Conservation (phyloP, 1,140 invertebrate genomes). For the Vanessa tameamea region DNA sequence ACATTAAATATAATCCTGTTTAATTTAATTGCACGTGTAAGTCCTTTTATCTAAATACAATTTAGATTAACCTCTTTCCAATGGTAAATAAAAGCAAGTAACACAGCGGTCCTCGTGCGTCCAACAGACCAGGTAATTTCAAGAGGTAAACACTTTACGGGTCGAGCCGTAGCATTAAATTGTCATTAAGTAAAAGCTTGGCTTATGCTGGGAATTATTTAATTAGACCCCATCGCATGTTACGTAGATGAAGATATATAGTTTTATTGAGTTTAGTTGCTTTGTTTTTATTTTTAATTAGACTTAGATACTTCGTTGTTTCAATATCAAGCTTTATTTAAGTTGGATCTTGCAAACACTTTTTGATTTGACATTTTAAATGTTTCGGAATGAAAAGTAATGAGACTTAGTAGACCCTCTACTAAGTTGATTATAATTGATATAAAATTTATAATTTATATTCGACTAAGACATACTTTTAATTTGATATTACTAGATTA, state of each 20-base stretch:
- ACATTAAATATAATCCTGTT: background rate
- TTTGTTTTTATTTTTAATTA: slow-evolving; percentile 11
- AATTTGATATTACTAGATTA: no score
- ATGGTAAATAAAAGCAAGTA: slow-evolving; percentile 10
- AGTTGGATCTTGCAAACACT: no score
- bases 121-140: slow-evolving; percentile 27
- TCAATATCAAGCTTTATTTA: no score
- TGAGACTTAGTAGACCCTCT: no score
- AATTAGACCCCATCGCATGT: slow-evolving; percentile 27
- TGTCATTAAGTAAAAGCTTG: slow-evolving; percentile 36
- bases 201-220: slow-evolving; percentile 31
- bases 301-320: background rate
- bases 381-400: no score
- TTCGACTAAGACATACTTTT: no score
- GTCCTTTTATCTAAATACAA: background rate
- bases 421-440: no score
- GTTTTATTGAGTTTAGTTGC: slow-evolving; percentile 2
- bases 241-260: slow-evolving; percentile 27
- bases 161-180: slow-evolving; percentile 27
- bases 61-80: background rate
- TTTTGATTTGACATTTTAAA: no score
- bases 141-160: slow-evolving; percentile 33
- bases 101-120: slow-evolving; percentile 4
- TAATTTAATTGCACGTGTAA: background rate
- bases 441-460: no score